Evolutionary conservation across 2,113 vertebrate genomes (phyloP), one percentile per base, ranked within the genome.

Genomic region (Echinops telfairi): DNA sequence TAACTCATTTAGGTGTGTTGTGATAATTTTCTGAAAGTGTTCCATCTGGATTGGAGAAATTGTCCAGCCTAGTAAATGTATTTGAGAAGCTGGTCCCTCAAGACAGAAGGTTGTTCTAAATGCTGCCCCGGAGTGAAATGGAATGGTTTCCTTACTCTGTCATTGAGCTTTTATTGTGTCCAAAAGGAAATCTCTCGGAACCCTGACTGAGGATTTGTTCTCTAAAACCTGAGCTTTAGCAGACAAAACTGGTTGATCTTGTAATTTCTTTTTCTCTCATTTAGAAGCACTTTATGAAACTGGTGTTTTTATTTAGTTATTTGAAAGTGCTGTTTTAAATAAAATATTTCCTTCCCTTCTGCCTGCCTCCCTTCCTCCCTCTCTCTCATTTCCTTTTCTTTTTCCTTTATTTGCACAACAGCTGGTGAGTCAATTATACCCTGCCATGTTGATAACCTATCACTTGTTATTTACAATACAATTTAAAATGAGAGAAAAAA

Each of bases 11-110:
- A 66, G 58, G 19, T 85, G 15, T 78, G 53, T 60, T 79, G 14
- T 90, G 93, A 40, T 92, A 57, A 76, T 88, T 79, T n/a, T 76
- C 77, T 83, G n/a, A 86, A 94, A 92, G 89, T 78, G n/a, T 9
- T 70, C 12, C 20, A 83, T 25, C 53, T 90, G 64, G 88, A 58
- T 90, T 86, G 77, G 71, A 92, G 92, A 93, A 73, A 60, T 62
- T 64, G 73, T 92, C n/a, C 23, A 83, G 23, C 53, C 53, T 25
- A 71, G 43, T 93, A 58, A 93, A 58, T 19, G 20, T 83, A 83
- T 73, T 76, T 62, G 78, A 88, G 80, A 89, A 36, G 29, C 43
- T 57, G 36, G 33, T 19, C 60, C 92, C 64, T 95, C 62, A 27
- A 60, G 90, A 79, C n/a, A 88, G 92, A 92, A 78, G 83, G 77